Base-by-base conservation (phyloP, 2,113 vertebrate species). In the Pseudorectes ferrugineus region DNA sequence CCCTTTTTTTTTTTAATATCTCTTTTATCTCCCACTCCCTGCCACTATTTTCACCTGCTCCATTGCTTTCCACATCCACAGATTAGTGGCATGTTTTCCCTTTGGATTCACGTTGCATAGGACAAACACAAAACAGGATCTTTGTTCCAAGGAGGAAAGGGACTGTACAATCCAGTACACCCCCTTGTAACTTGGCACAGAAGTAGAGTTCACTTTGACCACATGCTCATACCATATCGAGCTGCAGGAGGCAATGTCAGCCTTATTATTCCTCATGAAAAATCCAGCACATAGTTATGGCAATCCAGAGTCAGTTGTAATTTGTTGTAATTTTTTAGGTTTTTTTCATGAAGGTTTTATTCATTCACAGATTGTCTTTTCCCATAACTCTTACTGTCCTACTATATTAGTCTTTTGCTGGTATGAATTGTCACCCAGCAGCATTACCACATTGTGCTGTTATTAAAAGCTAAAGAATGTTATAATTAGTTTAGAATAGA, bases 401-500 rank as follows among this genome's bases (percentile, higher is more conserved):
- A 14, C 24, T 48, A 6, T 49, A 66, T 81, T 80, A 90, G 15
- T 85, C 46, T 90, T 89, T 71, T 49, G 8, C 18, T 87, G 72
- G 14, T 40, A 52, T 46, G 36, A 83, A 57, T 83, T 83, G 80
- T 78, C 83, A 77, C 78, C 52, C 40, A 77, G 45, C n/a, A 67
- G 31, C 43, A 58, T 51, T 71, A 45, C 45, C 24, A 67, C 24
- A 68, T 55, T 85, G 33, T 46, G 26, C 3, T 75, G 33, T 72
- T 96, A 90, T 74, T 91, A 90, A 94, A 93, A 89, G 36, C 33
- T 85, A 81, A 90, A 85, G 91, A 80, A 83, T 61, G 9, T 40
- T 71, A 63, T 86, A 72, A 96, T 95, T 95, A 72, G 35, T 87
- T 95, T 90, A 71, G 85, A 95, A 71, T 21, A 55, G 51, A 80